Percentiles rank a stretch among this genome's conserved stretches.
phyloP scores from a whole-genome alignment of 2,888 invertebrate genomes.

The Xylocampa areola region DNA sequence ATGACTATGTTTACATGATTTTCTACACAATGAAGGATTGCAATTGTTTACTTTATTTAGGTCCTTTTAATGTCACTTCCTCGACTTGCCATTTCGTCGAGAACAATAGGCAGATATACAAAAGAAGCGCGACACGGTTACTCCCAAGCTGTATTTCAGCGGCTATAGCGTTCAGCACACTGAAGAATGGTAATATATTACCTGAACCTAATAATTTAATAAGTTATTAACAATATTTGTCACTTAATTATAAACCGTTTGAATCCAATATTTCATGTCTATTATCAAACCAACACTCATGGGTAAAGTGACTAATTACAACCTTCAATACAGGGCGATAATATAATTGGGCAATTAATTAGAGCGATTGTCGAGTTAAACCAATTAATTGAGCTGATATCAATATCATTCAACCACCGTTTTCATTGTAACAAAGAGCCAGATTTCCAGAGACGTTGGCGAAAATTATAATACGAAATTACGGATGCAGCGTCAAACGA shows the following conservation, averaged over 20 bases:
- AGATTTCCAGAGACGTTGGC: conserved; percentile 15
- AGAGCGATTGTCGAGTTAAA: conserved; percentile 29
- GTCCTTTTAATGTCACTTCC: conserved; percentile 31
- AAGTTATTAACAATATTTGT: neutral
- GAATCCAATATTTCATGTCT: conserved; percentile 2
- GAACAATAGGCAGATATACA: conserved; percentile 36
- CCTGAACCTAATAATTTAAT: neutral
- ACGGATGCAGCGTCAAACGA: conserved; percentile 11
- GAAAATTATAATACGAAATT: conserved; percentile 25
- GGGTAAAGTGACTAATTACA: conserved; percentile 18
- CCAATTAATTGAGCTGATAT: conserved; percentile 40
- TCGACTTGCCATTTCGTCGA: conserved; percentile 20
- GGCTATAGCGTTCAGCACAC: neutral
- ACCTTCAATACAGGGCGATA: conserved; percentile 4
- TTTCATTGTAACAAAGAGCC: conserved; percentile 36
- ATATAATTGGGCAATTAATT: conserved; percentile 46
- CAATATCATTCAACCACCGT: conserved; percentile 29
- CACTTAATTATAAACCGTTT: conserved; percentile 3
- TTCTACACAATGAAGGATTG: conserved; percentile 11
- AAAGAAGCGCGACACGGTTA: conserved; percentile 33
- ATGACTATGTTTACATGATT: conserved; percentile 11
- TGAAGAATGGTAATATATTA: neutral
- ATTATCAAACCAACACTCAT: conserved; percentile 6
- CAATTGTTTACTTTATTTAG: conserved; percentile 32
- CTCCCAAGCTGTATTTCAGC: neutral